Evolutionary conservation across 2,888 invertebrate species (phyloP).

Genomic region (Lasioglossum pauxillum): DNA sequence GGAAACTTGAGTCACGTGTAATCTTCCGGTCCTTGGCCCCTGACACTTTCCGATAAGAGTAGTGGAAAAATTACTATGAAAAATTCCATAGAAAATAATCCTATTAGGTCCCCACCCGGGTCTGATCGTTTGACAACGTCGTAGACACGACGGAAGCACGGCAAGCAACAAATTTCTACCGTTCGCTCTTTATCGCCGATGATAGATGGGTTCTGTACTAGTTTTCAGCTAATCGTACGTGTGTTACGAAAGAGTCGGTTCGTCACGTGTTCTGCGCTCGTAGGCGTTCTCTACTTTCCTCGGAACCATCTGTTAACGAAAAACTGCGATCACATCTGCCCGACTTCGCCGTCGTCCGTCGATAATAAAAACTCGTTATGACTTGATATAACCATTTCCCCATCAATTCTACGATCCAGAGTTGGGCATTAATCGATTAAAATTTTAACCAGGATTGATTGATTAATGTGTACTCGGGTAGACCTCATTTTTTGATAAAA

Average conservation of each 20-base stretch:
- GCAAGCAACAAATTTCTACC: not conserved
- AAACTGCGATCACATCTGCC: not conserved
- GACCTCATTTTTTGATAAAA: too few species aligned
- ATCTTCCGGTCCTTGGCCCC: constrained; percentile 33
- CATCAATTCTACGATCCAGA: not conserved
- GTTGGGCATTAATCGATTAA: too few species aligned
- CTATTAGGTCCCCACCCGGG: not conserved
- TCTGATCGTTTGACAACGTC: not conserved
- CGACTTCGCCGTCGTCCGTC: not conserved
- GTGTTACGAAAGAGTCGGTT: constrained; percentile 28
- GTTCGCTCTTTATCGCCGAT: constrained; percentile 5
- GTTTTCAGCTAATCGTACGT: constrained; percentile 24
- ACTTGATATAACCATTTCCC: too few species aligned
- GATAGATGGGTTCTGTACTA: constrained; percentile 29
- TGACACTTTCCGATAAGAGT: constrained; percentile 44
- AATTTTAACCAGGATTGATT: too few species aligned
- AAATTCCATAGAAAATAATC: constrained; percentile 1
- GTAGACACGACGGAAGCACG: not conserved
- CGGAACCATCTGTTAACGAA: not conserved
- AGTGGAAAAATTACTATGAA: constrained; percentile 53
- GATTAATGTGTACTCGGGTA: too few species aligned
- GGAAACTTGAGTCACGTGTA: not conserved
- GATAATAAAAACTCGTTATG: not conserved
- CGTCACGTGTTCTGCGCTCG: not conserved
- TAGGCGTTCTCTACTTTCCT: not conserved